Base-by-base conservation (phyloP, 2,113 vertebrate genomes). In the Oreochromis spilurus region DNA sequence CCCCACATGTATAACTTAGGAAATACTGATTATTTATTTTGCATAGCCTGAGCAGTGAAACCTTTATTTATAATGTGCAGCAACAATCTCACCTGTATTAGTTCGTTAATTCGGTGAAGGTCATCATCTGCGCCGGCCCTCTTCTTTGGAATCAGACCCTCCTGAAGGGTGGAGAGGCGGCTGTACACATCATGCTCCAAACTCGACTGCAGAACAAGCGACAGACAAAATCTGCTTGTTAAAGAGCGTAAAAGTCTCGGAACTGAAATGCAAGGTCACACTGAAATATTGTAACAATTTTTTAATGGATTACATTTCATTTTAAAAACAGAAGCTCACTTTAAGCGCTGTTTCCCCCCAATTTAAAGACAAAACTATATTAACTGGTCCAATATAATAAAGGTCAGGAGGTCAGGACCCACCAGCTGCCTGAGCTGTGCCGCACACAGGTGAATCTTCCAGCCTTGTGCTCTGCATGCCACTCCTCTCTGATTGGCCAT, bases 61-160 rank as follows among this genome's bases (percentile, higher is more conserved):
- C 8, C 3, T 75, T 29, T 31, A 19, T 19, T 31, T 50, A 19
- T 7, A 48, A 72, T 48, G n/a, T 13, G 62, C 52, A 72, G 65
- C 6, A 19, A 19, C 21, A 17, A 4, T 9, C 48, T 29, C 48
- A 99, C 99, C 98, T 99, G 99, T 93, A 99, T 99, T 16, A 99
- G 97, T 80, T 99, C 99, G 6, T 97, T 99, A 95, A 99, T 99
- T 88, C 98, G 97, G 92, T 99, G 99, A 29, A 99, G 95, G 85
- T 99, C 99, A 1, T 99, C 98, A 8, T 99, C 99, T 0, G 97
- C 96, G 0, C 97, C 97, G 0, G 98, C 98, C 89, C 99, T 99
- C 95, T 99, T 99, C 97, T 99, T 99, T 9, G 99, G 98, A 78
- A 99, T 99, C 54, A 99, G 97, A 53, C 98, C 98, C 90, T 99